These are phyloP conservation scores for Scolopax bukidnonensis DNA, from an alignment of 2,797 vertebrate genomes.

Conservation along the genomic window DNA sequence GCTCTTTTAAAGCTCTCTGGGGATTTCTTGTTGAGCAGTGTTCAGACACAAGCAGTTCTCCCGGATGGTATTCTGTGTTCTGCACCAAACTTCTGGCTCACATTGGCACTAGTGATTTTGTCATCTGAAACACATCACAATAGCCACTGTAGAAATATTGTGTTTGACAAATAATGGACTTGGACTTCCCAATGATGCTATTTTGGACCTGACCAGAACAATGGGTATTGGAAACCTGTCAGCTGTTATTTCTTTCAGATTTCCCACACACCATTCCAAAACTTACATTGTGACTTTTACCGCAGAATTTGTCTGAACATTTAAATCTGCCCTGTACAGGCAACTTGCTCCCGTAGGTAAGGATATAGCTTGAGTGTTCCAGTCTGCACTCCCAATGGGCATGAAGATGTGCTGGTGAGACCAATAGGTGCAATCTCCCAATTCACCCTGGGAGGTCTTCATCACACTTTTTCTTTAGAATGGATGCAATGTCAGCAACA, in stretches of 20 bases:
- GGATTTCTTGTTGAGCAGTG: background rate
- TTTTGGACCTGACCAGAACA: background rate
- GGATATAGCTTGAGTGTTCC: background rate
- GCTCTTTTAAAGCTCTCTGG: background rate
- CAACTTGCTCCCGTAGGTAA: background rate
- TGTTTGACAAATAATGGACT: background rate
- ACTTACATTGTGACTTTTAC: background rate
- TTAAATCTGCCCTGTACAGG: background rate
- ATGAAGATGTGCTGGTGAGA: background rate
- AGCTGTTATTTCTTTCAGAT: background rate
- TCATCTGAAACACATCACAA: background rate
- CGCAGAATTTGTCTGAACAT: background rate
- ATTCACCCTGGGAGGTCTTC: background rate
- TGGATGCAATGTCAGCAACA: background rate
- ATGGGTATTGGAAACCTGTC: background rate
- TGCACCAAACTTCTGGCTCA: background rate
- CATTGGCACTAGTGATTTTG: background rate
- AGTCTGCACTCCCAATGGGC: accelerated
- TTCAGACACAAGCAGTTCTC: background rate
- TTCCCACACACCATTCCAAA: background rate
- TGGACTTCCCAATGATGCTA: background rate
- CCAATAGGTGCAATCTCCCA: background rate
- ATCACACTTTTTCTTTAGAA: background rate
- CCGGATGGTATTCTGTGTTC: background rate
- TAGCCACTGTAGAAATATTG: background rate